These are phyloP conservation scores for Oscheius sp. DNA, from an alignment of 2,888 invertebrate species.

Conservation along the genomic window DNA sequence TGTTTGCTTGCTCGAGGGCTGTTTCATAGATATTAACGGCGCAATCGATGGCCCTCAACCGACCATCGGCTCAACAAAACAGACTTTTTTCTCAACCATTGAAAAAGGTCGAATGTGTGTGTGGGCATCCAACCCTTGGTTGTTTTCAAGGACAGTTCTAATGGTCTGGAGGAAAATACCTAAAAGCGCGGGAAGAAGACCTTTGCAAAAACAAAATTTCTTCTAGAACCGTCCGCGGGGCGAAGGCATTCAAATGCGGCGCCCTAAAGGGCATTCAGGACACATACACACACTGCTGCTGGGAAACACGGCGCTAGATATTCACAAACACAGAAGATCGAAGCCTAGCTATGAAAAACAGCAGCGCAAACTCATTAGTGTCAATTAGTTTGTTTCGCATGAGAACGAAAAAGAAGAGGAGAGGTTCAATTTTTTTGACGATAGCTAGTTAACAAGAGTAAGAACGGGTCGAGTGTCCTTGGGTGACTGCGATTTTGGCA, in stretches of 20 bases:
- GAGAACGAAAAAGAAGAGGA: conserved; percentile 4
- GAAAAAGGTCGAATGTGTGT: too few species aligned
- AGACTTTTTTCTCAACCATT: neutral
- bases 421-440: neutral
- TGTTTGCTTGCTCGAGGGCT: conserved; percentile 9
- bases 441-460: neutral
- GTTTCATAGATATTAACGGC: conserved; percentile 21
- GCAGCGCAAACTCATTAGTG: neutral
- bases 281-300: conserved; percentile 15
- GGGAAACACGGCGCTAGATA: conserved; percentile 4
- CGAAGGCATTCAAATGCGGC: conserved; percentile 8
- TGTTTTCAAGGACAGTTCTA: too few species aligned
- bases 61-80: neutral
- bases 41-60: conserved; percentile 23
- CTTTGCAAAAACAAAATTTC: neutral
- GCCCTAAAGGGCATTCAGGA: conserved; percentile 12
- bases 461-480: conserved; percentile 17
- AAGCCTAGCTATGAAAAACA: neutral
- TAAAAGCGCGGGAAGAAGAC: neutral
- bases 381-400: neutral
- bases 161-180: too few species aligned
- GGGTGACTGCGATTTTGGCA: conserved; percentile 5
- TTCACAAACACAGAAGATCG: neutral
- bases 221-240: conserved; percentile 12
- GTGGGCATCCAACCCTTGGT: too few species aligned